Base-by-base conservation (phyloP, 1,140 invertebrate species). In the Steinernema feltiae region DNA sequence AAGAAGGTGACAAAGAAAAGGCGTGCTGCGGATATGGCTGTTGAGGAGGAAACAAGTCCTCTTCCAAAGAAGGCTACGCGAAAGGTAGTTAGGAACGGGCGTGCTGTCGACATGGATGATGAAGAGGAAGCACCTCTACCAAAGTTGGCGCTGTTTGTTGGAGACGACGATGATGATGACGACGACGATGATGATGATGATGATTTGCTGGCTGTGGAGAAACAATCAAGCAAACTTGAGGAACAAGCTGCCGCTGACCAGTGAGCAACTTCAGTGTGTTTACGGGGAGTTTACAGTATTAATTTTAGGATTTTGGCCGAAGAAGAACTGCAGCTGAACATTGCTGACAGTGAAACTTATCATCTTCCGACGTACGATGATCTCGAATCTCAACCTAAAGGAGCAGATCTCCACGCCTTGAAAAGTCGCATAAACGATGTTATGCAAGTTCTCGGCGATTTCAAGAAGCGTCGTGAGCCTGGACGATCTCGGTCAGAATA, bases 361-460 rank as follows among this genome's bases (percentile, higher is more conserved):
- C 83, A 82, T n/a, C 77, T 89, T 18, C 79, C 80, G 18, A 76
- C 74, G 0, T 76, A 80, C 0, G 76, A 84, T 35, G 80, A 82
- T 3, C 72, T 75, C 15, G 79, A 81, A 35, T 71, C 73, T 32
- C 92, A 94, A 88, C 89, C 93, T 87, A 89, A 91, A 84, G 32
- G 73, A 30, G 76, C 75, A 27, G 79, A 81, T 70, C 88, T 93
- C 71, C 92, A 93, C 85, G 90, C 92, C 71, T 89, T 89, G 29
- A 79, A 80, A 29, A 73, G 80, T 30, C 1, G 90, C 91, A 78
- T 90, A 91, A 83, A 92, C 92, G 87, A 88, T 90, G 15, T 93
- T 93, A 86, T 80, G 48, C 69, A 80, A 81, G 93, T 98, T 18
- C 88, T 99, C 35, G 90, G 91, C 17, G 94, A 98, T 88, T 98